A percentile compares a stretch with the other conserved stretches of the same genome.
These are phyloP conservation scores for Todiramphus chloris DNA, from an alignment of 2,113 vertebrate genomes.

Conservation along the genomic window DNA sequence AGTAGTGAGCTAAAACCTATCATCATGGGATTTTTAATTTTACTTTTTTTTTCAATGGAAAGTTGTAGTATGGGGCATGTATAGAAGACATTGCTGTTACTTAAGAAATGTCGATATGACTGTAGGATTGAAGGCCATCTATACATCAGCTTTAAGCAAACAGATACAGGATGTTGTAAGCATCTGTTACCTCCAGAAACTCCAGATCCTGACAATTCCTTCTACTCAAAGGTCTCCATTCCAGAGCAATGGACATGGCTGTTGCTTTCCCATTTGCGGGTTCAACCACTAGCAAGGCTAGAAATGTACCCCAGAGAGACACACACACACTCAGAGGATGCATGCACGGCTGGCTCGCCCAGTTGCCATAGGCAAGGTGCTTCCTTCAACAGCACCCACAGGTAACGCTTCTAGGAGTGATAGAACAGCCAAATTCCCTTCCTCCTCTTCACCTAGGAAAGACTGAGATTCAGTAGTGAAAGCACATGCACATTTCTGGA, in stretches of 20 bases:
- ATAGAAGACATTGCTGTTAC: background rate
- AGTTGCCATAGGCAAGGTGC: background rate
- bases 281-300: background rate
- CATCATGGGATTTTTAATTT: background rate
- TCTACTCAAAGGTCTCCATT: background rate
- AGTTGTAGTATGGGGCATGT: background rate
- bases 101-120: background rate
- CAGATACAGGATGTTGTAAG: background rate
- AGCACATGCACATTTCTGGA: accelerated
- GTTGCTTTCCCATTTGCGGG: background rate
- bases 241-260: accelerated
- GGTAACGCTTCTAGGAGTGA: accelerated
- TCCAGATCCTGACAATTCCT: background rate
- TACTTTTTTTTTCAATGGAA: background rate
- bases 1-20: background rate
- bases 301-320: background rate
- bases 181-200: background rate
- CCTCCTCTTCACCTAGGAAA: background rate
- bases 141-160: background rate
- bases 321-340: accelerated
- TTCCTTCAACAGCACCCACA: background rate
- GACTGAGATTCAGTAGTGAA: background rate
- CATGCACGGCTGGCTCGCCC: background rate
- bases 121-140: background rate
- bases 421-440: background rate